Percentiles rank a stretch among this genome's conserved stretches.
phyloP scores from a whole-genome alignment of 2,888 invertebrate genomes.

The Parascotia fuliginaria region DNA sequence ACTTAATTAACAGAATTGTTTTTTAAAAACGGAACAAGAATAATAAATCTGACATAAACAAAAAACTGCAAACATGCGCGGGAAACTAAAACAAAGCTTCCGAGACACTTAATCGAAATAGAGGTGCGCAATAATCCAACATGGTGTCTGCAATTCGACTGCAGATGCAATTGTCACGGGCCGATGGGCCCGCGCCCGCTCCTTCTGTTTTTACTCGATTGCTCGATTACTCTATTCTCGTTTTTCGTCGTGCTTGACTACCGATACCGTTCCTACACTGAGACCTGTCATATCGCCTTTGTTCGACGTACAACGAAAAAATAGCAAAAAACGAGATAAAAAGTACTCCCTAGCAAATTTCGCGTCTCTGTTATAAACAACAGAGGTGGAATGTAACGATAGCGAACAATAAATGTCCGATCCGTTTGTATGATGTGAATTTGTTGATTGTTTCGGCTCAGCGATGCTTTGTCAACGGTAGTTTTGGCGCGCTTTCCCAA shows the following conservation, averaged over 20 bases:
- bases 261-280: constrained; percentile 74
- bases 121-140: constrained; percentile 76
- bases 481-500: constrained; percentile 72
- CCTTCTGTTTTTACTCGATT: constrained; percentile 80
- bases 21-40: background rate
- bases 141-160: constrained; percentile 73
- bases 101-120: constrained; percentile 71
- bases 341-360: constrained; percentile 82
- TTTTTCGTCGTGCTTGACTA: constrained; percentile 74
- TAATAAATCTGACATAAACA: constrained; percentile 18
- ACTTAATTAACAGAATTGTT: background rate
- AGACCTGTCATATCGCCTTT: constrained; percentile 84
- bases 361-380: constrained; percentile 84
- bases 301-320: constrained; percentile 74
- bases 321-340: constrained; percentile 71
- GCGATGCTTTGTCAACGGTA: constrained; percentile 71
- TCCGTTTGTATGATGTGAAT: constrained; percentile 75
- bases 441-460: constrained; percentile 79
- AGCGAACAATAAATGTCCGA: constrained; percentile 84
- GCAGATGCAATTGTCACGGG: constrained; percentile 83
- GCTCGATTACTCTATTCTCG: constrained; percentile 78
- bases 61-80: constrained; percentile 19
- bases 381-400: constrained; percentile 83
- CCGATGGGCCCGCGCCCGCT: constrained; percentile 67
- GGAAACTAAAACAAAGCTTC: constrained; percentile 58